Base-by-base conservation (phyloP, 2,113 vertebrate species). In the Syrmaticus mikado region DNA sequence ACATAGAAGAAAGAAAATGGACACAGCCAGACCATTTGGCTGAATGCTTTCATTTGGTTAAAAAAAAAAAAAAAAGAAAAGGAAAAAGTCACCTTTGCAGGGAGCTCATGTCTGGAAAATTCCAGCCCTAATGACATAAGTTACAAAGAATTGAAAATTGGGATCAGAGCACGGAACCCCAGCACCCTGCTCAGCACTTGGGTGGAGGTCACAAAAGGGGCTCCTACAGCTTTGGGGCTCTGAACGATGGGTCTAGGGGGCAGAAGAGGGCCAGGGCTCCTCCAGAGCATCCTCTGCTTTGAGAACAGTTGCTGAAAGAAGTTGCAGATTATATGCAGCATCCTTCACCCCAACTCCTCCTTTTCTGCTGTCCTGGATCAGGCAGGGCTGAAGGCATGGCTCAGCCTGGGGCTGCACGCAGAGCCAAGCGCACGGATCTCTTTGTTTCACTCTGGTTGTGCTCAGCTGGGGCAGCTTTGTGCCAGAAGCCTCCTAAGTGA, bases 71-170 rank as follows among this genome's bases (percentile, higher is more conserved):
- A 21, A 76, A 40, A 38, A 53, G 25, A 24, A 79, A 79, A 90
- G 30, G 16, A 93, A 84, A 90, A 74, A 87, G 60, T 40, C 89
- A 96, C 93, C 89, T 95, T 95, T 84, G 67, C 41, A 85, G n/a
- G 53, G 82, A 90, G 80, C 87, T 94, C 87, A 76, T 0, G 40
- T 83, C 87, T 96, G 94, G 94, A 97, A 96, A 95, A 95, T 95
- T 95, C 93, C 90, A 95, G 73, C 48, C 82, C 53, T 57, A 93
- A 82, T 72, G 82, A 93, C 85, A 62, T 91, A 93, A 91, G 40
- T 88, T 94, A 93, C 48, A 85, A 95, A 88, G 82, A 92, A 93
- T 13, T 90, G 95, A 93, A 84, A 82, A 92, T 72, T 11, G 1
- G 58, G 70, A 92, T 94, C 86, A 90, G 66, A 94, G 74, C 57